Evolutionary conservation across 1,140 invertebrate species (phyloP).

Genomic region (Nasonia giraulti): DNA sequence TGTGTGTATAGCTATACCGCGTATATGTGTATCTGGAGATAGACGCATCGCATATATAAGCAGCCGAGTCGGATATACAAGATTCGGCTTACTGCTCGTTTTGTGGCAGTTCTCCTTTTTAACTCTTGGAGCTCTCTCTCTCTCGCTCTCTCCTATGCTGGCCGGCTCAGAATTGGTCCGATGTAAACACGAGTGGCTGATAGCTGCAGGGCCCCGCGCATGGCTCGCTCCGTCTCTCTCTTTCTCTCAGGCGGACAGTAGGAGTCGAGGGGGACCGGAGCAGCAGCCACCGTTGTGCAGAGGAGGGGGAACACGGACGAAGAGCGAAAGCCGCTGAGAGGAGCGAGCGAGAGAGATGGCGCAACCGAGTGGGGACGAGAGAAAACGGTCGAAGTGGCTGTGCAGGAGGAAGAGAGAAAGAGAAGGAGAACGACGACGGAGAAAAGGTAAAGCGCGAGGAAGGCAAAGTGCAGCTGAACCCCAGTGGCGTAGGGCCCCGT

Average conservation of each 20-base stretch:
- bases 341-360: conserved; percentile 31
- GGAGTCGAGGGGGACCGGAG: neutral
- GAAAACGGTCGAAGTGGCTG: conserved; percentile 7
- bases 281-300: neutral
- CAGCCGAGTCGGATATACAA: neutral
- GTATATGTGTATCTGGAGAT: conserved; percentile 26
- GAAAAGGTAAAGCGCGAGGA: conserved; percentile 63
- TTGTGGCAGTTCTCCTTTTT: conserved; percentile 21
- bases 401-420: conserved; percentile 1
- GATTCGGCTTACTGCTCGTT: neutral
- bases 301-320: conserved; percentile 28
- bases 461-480: conserved; percentile 65
- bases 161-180: conserved; percentile 55
- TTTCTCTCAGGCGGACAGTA: neutral
- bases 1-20: conserved; percentile 14
- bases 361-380: neutral
- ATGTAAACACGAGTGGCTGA: conserved; percentile 71
- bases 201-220: conserved; percentile 61
- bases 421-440: conserved; percentile 49
- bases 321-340: conserved; percentile 49
- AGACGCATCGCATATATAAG: conserved; percentile 17
- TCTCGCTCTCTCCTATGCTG: neutral
- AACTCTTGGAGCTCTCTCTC: neutral
- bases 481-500: conserved; percentile 60
- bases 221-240: neutral